Base-by-base conservation (phyloP, 1,140 invertebrate genomes). In the Ceratosolen solmsi region DNA sequence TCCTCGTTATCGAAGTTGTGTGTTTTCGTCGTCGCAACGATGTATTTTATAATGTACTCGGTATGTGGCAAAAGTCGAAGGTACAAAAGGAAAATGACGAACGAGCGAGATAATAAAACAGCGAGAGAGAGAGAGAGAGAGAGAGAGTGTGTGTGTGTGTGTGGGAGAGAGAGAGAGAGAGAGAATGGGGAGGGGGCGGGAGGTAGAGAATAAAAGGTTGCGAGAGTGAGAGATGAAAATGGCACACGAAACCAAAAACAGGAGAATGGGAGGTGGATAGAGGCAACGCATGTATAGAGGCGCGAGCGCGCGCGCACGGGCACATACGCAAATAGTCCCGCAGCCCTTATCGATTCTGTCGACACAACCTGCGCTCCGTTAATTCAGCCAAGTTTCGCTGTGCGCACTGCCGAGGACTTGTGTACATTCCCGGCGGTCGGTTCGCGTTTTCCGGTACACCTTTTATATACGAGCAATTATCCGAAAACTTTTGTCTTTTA, bases 401-500 rank as follows among this genome's bases (percentile, higher is more conserved):
- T 38, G n/a, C 30, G 33, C 33, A 49, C 54, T 36, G 22, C 56
- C 56, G 36, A 72, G 25, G 9, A 11, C 76, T 25, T 22, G 38
- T 46, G 71, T 54, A 51, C n/a, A 63, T 51, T 65, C n/a, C 51
- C 22, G 15, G 25, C 41, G 15, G 17, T 25, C 54, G 38, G 17
- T 4, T 11, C 46, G 13, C 41, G 46, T 11, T n/a, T 30, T 20
- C 33, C 51, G 20, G 22, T 63, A 13, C 15, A 7, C 13, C 38
- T 73, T 80, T 65, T 74, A 65, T 74, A 65, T 54, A 54, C 54
- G 20, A 65, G 79, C 71, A 73, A 63, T 80, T 73, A 80, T 49
- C 38, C 56, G 46, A 80, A 80, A 80, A 80, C 70, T 80, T 80
- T 80, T 75, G 58, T 65, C 60, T 70, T 70, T 54, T 54, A 36